Base-by-base conservation (phyloP, 2,797 vertebrate genomes). In the Discoglossus pictus region DNA sequence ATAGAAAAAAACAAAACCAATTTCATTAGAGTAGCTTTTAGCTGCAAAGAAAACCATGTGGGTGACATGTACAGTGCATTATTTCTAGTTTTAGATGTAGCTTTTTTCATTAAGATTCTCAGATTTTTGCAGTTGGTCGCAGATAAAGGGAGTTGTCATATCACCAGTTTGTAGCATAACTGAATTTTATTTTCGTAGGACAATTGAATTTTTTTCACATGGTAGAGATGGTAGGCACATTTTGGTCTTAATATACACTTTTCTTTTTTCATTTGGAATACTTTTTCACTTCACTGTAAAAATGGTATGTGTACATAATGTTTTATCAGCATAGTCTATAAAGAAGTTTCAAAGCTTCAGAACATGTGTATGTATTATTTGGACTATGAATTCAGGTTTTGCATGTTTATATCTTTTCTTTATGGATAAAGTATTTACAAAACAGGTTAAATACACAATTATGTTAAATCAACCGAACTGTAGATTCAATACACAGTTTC, bases 321-420 rank as follows among this genome's bases (percentile, higher is more conserved):
- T 94, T 91, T 94, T 92, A 82, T 91, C 86, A 88, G 91, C 93
- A 93, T 97, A 95, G 94, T 94, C 91, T 92, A 92, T 92, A 88
- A 92, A 90, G 84, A 93, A 94, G 92, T 93, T 87, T 91, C 88
- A 92, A 92, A 89, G 84, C 92, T 93, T 94, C 91, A 84, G 89
- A 94, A 93, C 93, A 91, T 83, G 93, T 97, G 94, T 94, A 93
- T 97, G 93, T 95, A 89, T 93, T 91, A 94, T 94, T 98, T 96
- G 92, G 92, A 92, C 89, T 86, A 91, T 88, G 89, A 88, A 92
- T 93, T 91, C 85, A 93, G 94, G 89, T 93, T 95, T 98, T 98
- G 96, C 95, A 98, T 98, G 96, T 98, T 98, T 97, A 93, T 97
- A 97, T 95, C 94, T 97, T 97, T 91, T 94, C 84, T 87, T 94